Percentiles rank a stretch among this genome's conserved stretches.
These are phyloP conservation scores for Nematolebias whitei DNA, from an alignment of 2,113 vertebrate genomes.

Conservation along the genomic window DNA sequence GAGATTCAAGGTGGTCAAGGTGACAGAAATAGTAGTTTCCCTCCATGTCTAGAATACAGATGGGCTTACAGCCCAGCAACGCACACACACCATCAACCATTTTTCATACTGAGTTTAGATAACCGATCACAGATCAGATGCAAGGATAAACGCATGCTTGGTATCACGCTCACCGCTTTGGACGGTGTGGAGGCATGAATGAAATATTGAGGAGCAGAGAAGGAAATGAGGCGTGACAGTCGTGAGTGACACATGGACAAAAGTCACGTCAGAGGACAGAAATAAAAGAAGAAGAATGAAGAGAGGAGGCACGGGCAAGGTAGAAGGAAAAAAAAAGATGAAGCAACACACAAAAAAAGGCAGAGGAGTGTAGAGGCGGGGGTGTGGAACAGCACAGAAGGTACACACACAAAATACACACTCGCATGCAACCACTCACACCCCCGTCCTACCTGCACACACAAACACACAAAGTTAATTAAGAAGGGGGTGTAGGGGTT, in stretches of 20 bases:
- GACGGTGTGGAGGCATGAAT: conserved; percentile 31
- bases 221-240: conserved; percentile 24
- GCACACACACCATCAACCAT: conserved; percentile 34
- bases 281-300: conserved; percentile 34
- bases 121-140: conserved; percentile 45
- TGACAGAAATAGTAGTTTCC: conserved; percentile 69
- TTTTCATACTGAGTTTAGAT: conserved; percentile 45
- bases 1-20: conserved; percentile 77
- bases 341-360: conserved; percentile 34
- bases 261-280: conserved; percentile 17
- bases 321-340: conserved; percentile 4
- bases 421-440: conserved; percentile 21
- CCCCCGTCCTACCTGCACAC: conserved; percentile 34
- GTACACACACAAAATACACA: conserved; percentile 56
- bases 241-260: background rate
- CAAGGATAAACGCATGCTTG: conserved; percentile 30
- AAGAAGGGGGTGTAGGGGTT: conserved; percentile 82
- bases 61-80: conserved; percentile 48
- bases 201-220: conserved; percentile 27
- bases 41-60: conserved; percentile 74
- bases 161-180: conserved; percentile 29
- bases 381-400: conserved; percentile 54
- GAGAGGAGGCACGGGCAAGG: conserved; percentile 17
- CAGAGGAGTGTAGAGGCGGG: conserved; percentile 58
- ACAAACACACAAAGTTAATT: conserved; percentile 84